phyloP scores from a whole-genome alignment of 2,113 vertebrate genomes.

The Propithecus coquereli region DNA sequence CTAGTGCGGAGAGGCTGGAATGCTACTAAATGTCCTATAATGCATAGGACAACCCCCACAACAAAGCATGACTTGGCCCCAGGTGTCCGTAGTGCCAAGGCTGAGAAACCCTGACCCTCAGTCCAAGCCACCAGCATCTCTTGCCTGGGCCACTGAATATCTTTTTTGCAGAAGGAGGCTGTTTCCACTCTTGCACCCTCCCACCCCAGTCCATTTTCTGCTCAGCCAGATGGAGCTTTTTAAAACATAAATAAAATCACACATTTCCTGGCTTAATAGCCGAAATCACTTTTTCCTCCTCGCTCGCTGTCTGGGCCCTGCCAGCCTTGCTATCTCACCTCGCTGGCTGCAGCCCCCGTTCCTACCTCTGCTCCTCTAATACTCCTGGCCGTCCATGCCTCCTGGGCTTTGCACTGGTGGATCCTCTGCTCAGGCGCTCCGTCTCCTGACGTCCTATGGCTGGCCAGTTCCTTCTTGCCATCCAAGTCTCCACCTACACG shows the following conservation, averaged over 20 bases:
- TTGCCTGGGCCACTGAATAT: not conserved
- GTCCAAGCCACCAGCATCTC: not conserved
- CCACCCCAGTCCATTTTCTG: no score
- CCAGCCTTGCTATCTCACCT: accelerated
- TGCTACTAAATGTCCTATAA: not conserved
- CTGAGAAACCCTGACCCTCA: no score
- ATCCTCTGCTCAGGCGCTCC: not conserved
- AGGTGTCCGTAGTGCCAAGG: not conserved
- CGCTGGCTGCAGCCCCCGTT: accelerated
- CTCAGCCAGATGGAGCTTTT: not conserved
- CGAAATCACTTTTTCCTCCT: not conserved
- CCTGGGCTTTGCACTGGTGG: not conserved
- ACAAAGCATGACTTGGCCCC: not conserved
- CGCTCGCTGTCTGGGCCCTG: not conserved
- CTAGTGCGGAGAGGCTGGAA: not conserved
- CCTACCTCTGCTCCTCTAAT: accelerated
- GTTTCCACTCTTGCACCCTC: not conserved
- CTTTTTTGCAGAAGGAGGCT: not conserved
- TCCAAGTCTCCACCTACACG: not conserved
- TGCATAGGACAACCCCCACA: not conserved
- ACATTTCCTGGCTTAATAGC: not conserved
- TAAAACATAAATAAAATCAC: not conserved
- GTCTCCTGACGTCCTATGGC: not conserved
- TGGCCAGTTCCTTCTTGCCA: not conserved
- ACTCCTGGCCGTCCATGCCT: not conserved